Percentiles rank a stretch among this genome's conserved stretches.
These are phyloP conservation scores for Lingula anatina DNA, from an alignment of 2,888 invertebrate genomes.

Conservation along the genomic window DNA sequence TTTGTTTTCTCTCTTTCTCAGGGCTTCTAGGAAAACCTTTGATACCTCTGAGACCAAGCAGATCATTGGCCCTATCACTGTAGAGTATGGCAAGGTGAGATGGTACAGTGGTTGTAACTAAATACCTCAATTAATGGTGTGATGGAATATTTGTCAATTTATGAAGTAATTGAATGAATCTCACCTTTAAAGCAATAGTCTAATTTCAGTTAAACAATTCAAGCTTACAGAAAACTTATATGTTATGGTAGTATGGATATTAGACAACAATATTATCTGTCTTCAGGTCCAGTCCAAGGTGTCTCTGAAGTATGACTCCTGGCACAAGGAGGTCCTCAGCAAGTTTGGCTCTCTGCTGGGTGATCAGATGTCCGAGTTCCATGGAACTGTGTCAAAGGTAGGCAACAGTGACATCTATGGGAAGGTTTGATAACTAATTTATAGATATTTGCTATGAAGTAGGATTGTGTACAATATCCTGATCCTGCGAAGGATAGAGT, in stretches of 20 bases:
- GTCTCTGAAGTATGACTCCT: slow-evolving; percentile 96
- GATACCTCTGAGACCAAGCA: slow-evolving; percentile 96
- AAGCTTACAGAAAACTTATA: not conserved
- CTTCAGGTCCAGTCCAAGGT: slow-evolving; percentile 90
- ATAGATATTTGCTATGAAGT: no score
- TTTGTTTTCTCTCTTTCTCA: slow-evolving; percentile 38
- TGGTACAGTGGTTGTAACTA: no score
- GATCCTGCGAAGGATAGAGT: no score
- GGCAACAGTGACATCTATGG: slow-evolving; percentile 1
- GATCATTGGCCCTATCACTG: slow-evolving; percentile 93
- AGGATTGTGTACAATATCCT: no score
- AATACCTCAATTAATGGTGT: no score
- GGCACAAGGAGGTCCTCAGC: slow-evolving; percentile 97
- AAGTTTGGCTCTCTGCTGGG: slow-evolving; percentile 94
- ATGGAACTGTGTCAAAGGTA: slow-evolving; percentile 70
- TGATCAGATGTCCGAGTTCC: slow-evolving; percentile 92
- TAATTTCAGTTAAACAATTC: not conserved
- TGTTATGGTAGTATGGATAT: not conserved
- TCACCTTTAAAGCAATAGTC: not conserved
- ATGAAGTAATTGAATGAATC: not conserved
- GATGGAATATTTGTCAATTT: no score
- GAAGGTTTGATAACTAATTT: no score
- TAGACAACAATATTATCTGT: no score
- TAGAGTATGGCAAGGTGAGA: slow-evolving; percentile 87
- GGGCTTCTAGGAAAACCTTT: slow-evolving; percentile 93